A percentile compares a stretch with the other conserved stretches of the same genome.
phyloP scores from a whole-genome alignment of 2,113 vertebrate species.

The Oncorhynchus clarkii region DNA sequence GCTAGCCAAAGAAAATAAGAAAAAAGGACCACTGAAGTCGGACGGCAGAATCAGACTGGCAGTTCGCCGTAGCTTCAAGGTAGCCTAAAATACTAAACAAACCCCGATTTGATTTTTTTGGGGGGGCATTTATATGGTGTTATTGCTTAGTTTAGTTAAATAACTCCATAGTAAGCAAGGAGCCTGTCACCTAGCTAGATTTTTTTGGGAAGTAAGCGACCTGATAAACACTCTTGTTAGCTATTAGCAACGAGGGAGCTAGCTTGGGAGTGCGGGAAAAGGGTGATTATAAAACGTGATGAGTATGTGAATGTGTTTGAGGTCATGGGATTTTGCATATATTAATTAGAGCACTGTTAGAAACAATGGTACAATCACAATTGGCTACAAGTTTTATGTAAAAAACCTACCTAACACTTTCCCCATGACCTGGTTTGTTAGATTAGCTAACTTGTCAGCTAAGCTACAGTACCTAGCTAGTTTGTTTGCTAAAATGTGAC shows the following conservation, averaged over 20 bases:
- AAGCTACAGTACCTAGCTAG: not conserved
- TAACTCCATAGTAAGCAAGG: not conserved
- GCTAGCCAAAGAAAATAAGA: slow-evolving; percentile 43
- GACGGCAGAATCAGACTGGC: slow-evolving; percentile 40
- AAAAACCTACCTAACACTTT: not conserved
- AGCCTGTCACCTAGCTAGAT: slow-evolving; percentile 42
- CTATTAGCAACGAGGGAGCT: slow-evolving; percentile 8
- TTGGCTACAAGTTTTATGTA: no score
- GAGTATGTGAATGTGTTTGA: not conserved
- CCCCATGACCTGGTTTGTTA: not conserved
- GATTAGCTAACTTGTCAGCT: not conserved
- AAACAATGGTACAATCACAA: no score
- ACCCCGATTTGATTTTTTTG: not conserved
- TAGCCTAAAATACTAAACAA: slow-evolving; percentile 29
- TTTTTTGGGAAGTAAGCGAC: slow-evolving; percentile 63
- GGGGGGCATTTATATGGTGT: not conserved
- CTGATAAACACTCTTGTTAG: slow-evolving; percentile 55
- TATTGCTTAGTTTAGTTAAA: not conserved
- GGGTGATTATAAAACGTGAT: not conserved
- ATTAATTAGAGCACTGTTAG: no score
- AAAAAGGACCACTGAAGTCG: slow-evolving; percentile 52
- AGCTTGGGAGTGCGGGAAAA: slow-evolving; percentile 10
- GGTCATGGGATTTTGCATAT: not conserved
- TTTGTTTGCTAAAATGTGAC: not conserved
- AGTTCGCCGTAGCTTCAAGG: slow-evolving; percentile 43